These are phyloP conservation scores for Gymnothorax reevesii DNA, from an alignment of 2,797 vertebrate genomes.

Conservation along the genomic window DNA sequence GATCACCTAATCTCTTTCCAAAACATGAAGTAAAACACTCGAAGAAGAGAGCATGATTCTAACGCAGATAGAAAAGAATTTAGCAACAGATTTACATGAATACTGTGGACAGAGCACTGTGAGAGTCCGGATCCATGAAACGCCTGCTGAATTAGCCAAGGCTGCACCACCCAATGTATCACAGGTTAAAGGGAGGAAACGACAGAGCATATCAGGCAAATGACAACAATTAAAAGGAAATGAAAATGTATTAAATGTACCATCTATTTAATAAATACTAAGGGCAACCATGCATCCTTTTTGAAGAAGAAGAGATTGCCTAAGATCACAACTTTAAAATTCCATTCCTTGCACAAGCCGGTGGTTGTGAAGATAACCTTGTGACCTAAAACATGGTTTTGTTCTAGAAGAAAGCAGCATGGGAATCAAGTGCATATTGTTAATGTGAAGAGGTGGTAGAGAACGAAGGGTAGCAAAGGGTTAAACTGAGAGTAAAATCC, in stretches of 20 bases:
- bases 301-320: background rate
- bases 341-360: background rate
- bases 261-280: background rate
- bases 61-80: background rate
- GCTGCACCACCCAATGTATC: background rate
- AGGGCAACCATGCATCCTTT: background rate
- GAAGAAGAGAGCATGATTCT: background rate
- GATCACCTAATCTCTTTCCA: background rate
- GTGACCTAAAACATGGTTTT: slow-evolving; percentile 47
- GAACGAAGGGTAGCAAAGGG: slow-evolving; percentile 37
- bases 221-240: background rate
- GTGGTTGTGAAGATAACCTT: slow-evolving; percentile 38
- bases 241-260: background rate
- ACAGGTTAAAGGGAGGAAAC: background rate
- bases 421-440: slow-evolving; percentile 48
- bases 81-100: background rate
- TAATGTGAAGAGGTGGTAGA: slow-evolving; percentile 39
- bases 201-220: background rate
- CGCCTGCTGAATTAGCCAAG: background rate
- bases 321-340: background rate
- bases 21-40: background rate
- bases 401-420: slow-evolving; percentile 37
- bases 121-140: background rate
- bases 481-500: slow-evolving; percentile 32
- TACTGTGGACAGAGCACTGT: background rate